Conservation (phyloP, 1,140 invertebrate species). For the Drosophila eugracilis region DNA sequence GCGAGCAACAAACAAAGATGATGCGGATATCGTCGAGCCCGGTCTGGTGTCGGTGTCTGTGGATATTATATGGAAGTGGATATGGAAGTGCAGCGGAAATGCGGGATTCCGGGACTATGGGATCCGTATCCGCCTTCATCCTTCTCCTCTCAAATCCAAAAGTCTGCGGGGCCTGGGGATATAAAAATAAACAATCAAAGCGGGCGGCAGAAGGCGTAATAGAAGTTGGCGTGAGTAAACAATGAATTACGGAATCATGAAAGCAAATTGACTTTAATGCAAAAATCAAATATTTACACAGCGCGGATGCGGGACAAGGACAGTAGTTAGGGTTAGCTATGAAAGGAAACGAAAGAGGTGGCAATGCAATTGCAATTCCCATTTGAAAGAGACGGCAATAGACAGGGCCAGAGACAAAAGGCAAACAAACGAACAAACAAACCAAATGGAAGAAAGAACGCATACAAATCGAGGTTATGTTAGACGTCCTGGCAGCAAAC, state of each 20-base stretch:
- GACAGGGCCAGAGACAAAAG: constrained; percentile 20
- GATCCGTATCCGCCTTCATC: no score
- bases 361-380: constrained; percentile 62
- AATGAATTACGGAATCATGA: constrained; percentile 84
- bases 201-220: constrained; percentile 62
- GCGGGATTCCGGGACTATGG: constrained; percentile 48
- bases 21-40: constrained; percentile 74
- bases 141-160: no score
- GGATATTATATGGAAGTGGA: constrained; percentile 12
- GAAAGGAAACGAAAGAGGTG: background rate
- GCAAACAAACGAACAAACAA: constrained; percentile 43
- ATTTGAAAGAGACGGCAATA: constrained; percentile 21
- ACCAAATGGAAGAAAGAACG: constrained; percentile 43
- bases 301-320: constrained; percentile 53
- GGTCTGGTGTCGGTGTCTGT: constrained; percentile 32
- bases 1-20: constrained; percentile 76
- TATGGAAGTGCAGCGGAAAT: constrained; percentile 71
- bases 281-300: constrained; percentile 83
- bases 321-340: background rate
- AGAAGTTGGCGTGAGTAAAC: constrained; percentile 81
- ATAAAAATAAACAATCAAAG: constrained; percentile 74
- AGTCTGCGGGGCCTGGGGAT: constrained; percentile 10
- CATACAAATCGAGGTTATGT: constrained; percentile 75
- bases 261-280: constrained; percentile 84
- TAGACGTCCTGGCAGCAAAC: constrained; percentile 39